A percentile compares a stretch with the other conserved stretches of the same genome.
phyloP scores from a whole-genome alignment of 2,888 invertebrate genomes.

The Drosophila borborema region DNA sequence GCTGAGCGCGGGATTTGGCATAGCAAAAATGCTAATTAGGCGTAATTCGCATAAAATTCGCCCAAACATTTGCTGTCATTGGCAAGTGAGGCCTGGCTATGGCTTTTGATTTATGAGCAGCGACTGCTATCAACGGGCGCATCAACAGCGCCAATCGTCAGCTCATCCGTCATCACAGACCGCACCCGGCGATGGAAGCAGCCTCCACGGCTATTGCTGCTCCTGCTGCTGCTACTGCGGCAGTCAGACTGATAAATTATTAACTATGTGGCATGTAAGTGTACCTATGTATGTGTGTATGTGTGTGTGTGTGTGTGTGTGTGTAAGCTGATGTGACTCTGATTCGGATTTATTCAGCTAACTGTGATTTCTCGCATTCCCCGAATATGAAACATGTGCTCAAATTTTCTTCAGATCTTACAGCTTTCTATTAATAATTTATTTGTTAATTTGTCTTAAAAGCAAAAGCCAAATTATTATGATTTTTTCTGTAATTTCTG shows the following conservation, averaged over 20 bases:
- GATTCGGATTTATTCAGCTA: conserved; percentile 55
- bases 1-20: conserved; percentile 9
- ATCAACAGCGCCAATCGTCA: conserved; percentile 69
- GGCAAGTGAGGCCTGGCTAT: conserved; percentile 14
- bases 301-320: conserved; percentile 34
- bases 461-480: neutral
- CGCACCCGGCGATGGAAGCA: conserved; percentile 40
- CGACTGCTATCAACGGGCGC: conserved; percentile 67
- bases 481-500: neutral
- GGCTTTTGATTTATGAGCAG: conserved; percentile 70
- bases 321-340: conserved; percentile 65
- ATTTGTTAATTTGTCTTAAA: conserved; percentile 4
- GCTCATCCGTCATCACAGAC: conserved; percentile 69
- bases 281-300: conserved; percentile 27
- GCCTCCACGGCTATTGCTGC: conserved; percentile 11
- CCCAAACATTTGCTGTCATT: conserved; percentile 77
- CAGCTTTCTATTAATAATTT: neutral
- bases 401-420: conserved; percentile 26
- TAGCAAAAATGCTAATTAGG: conserved; percentile 78
- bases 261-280: conserved; percentile 34
- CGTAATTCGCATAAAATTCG: conserved; percentile 82
- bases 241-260: conserved; percentile 63
- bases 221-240: conserved; percentile 28
- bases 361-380: conserved; percentile 27
- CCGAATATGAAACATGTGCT: conserved; percentile 27